Conservation (phyloP, 2,888 invertebrate genomes). For the Napeogenes sylphis region DNA sequence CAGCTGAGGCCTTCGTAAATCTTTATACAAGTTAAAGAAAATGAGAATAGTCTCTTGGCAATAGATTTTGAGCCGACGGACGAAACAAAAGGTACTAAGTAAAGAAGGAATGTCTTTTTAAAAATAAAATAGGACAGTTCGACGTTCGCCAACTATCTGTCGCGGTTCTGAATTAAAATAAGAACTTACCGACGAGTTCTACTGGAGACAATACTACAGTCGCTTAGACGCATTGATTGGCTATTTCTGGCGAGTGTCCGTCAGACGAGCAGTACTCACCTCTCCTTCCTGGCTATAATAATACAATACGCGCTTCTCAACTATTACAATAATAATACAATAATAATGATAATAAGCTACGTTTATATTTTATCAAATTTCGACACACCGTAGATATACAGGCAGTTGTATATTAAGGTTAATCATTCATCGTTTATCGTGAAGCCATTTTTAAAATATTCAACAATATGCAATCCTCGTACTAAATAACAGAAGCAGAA, state of each 20-base stretch:
- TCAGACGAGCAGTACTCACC: slow-evolving; percentile 4
- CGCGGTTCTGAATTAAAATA: slow-evolving; percentile 42
- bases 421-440: not conserved
- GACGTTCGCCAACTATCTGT: slow-evolving; percentile 70
- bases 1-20: slow-evolving; percentile 24
- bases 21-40: slow-evolving; percentile 14
- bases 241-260: slow-evolving; percentile 17
- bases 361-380: not conserved
- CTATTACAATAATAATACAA: too few relatives aligned
- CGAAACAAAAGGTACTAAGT: slow-evolving; percentile 61
- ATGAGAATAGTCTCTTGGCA: slow-evolving; percentile 30
- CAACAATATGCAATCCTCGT: slow-evolving; percentile 2
- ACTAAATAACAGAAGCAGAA: not conserved
- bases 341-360: too few relatives aligned
- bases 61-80: slow-evolving; percentile 30
- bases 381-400: too few relatives aligned
- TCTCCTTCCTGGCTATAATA: not conserved
- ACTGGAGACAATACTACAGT: slow-evolving; percentile 36
- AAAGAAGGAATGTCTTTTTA: slow-evolving; percentile 54
- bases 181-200: slow-evolving; percentile 43
- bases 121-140: slow-evolving; percentile 68
- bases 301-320: too few relatives aligned
- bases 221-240: slow-evolving; percentile 22
- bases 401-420: not conserved
- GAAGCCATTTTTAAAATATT: not conserved